A percentile compares a stretch with the other conserved stretches of the same genome.
Conservation (phyloP, 2,113 vertebrate species). For the Nannobrachium achirus region DNA sequence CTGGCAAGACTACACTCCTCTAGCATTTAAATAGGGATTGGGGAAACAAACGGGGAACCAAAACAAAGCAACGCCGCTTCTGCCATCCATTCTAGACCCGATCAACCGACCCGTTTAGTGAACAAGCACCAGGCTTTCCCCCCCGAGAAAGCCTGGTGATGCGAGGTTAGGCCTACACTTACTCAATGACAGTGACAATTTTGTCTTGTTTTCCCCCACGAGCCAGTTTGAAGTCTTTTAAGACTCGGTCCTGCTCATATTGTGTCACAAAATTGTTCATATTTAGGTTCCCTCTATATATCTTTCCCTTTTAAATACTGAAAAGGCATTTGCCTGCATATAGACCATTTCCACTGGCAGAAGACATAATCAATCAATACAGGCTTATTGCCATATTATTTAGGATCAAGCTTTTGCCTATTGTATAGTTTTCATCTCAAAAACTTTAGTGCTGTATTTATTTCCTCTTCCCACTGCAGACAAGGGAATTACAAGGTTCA, state of each 20-base stretch:
- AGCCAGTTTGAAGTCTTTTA: not conserved
- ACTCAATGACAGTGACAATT: too few relatives aligned
- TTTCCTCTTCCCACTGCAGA: slow-evolving; percentile 13
- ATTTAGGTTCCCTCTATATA: not conserved
- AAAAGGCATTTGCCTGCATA: not conserved
- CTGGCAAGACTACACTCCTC: too few relatives aligned
- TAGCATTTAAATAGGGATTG: too few relatives aligned
- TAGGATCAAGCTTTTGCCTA: not conserved
- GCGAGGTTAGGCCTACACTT: too few relatives aligned
- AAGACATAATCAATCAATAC: not conserved
- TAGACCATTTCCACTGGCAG: not conserved
- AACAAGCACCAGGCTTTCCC: too few relatives aligned
- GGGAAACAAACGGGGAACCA: too few relatives aligned
- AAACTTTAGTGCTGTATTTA: slow-evolving; percentile 53
- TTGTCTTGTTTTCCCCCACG: too few relatives aligned
- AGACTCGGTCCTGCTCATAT: not conserved
- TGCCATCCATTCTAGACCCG: too few relatives aligned
- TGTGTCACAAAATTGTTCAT: not conserved
- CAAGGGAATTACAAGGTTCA: slow-evolving; percentile 29
- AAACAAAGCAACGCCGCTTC: too few relatives aligned
- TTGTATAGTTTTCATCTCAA: slow-evolving; percentile 12
- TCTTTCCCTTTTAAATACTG: not conserved
- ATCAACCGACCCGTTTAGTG: too few relatives aligned
- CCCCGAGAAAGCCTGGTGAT: too few relatives aligned
- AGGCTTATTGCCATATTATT: not conserved